Conservation (phyloP, 2,797 vertebrate genomes). For the Hoplostethus mediterraneus region DNA sequence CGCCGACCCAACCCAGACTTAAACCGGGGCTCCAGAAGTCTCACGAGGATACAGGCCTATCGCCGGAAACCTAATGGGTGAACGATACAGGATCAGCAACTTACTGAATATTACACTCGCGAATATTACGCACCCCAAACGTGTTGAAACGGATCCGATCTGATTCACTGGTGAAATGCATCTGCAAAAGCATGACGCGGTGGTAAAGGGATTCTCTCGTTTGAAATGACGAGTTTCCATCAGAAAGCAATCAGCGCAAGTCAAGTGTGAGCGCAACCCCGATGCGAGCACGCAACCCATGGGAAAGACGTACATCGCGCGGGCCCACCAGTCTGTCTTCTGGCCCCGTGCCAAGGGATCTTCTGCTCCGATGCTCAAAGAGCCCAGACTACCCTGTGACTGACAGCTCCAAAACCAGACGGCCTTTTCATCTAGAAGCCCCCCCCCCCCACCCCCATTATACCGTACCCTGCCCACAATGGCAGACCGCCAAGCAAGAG, state of each 20-base stretch:
- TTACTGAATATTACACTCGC: too few relatives aligned
- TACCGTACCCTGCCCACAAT: background rate
- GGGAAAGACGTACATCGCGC: constrained; percentile 2
- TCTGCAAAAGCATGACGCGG: too few relatives aligned
- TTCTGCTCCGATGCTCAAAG: constrained; percentile 7
- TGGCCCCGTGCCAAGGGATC: background rate
- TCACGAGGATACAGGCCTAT: too few relatives aligned
- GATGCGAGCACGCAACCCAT: background rate
- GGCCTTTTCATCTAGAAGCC: background rate
- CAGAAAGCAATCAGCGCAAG: too few relatives aligned
- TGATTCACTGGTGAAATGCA: too few relatives aligned
- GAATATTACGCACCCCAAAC: too few relatives aligned
- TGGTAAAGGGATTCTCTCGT: too few relatives aligned
- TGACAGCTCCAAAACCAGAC: constrained; percentile 4
- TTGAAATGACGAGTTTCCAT: too few relatives aligned
- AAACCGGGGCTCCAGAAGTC: background rate
- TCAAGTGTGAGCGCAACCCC: background rate
- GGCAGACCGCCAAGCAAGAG: background rate
- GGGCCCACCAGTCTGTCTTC: background rate
- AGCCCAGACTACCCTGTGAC: constrained; percentile 3
- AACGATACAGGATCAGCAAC: too few relatives aligned
- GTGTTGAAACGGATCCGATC: too few relatives aligned
- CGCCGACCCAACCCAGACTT: background rate
- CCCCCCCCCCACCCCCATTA: background rate
- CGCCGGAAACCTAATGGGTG: too few relatives aligned